Conservation (phyloP, 2,797 vertebrate species). For the Lutjanus argentimaculatus region DNA sequence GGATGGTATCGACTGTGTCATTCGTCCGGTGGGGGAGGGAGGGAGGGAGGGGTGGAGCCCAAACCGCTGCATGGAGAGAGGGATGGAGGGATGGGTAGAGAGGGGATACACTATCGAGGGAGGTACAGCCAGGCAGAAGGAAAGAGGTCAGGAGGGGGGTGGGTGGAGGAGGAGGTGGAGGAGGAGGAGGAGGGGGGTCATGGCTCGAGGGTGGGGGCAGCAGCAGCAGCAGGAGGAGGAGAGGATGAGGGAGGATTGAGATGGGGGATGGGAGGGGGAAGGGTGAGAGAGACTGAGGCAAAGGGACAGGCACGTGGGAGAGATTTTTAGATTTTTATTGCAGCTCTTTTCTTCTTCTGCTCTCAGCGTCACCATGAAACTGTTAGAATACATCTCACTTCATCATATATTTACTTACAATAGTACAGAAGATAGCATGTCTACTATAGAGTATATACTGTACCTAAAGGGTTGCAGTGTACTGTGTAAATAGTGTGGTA, state of each 20-base stretch:
- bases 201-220: constrained; percentile 48
- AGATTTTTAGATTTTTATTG: background rate
- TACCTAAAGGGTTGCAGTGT: background rate
- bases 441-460: background rate
- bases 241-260: constrained; percentile 57
- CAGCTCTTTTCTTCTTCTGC: background rate
- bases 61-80: constrained; percentile 50
- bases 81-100: constrained; percentile 11
- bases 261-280: constrained; percentile 51
- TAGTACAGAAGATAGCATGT: background rate
- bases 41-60: constrained; percentile 53
- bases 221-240: constrained; percentile 22
- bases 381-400: background rate
- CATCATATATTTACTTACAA: background rate
- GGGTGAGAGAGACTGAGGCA: constrained; percentile 54
- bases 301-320: constrained; percentile 44
- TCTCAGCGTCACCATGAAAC: background rate
- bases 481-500: background rate
- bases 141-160: constrained; percentile 67
- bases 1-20: constrained; percentile 52
- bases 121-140: constrained; percentile 51
- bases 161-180: constrained; percentile 31
- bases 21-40: background rate
- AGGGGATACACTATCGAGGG: constrained; percentile 9
- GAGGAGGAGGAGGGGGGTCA: constrained; percentile 52